phyloP scores from a whole-genome alignment of 2,113 vertebrate genomes.

The Chitala chitala region DNA sequence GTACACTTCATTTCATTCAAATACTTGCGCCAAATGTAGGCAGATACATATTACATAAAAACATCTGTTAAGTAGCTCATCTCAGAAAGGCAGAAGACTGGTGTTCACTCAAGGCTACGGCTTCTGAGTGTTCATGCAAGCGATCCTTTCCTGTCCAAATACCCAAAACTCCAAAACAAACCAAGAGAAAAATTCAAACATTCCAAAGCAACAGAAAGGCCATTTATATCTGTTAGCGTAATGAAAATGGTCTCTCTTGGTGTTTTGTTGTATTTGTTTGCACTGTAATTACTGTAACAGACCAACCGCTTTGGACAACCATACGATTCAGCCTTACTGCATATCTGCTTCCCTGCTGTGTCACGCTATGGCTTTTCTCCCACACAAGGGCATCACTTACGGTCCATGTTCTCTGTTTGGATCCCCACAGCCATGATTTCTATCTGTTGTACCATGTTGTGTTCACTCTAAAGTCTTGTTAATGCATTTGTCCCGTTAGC shows the following conservation, averaged over 20 bases:
- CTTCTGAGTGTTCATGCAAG: neutral
- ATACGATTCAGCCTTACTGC: neutral
- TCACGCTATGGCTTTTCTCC: neutral
- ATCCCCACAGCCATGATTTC: too few relatives aligned
- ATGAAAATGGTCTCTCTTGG: neutral
- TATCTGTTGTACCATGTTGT: too few relatives aligned
- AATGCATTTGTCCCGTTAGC: too few relatives aligned
- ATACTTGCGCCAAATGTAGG: neutral
- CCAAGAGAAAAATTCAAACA: neutral
- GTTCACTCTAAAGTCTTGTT: too few relatives aligned
- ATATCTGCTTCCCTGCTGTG: neutral
- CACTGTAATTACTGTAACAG: conserved; percentile 15
- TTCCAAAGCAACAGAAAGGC: neutral
- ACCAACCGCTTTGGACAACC: conserved; percentile 13
- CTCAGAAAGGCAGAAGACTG: neutral
- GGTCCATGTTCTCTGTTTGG: neutral
- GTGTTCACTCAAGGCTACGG: neutral
- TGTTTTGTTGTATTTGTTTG: conserved; percentile 16
- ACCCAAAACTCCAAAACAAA: conserved; percentile 2
- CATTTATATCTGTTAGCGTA: neutral
- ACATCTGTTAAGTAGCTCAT: neutral
- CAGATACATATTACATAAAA: too few relatives aligned
- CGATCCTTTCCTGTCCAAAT: neutral
- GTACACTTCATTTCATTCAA: neutral
- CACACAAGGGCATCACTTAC: too few relatives aligned